These are phyloP conservation scores for Athripsodes cinereus DNA, from an alignment of 2,888 invertebrate genomes.

Conservation along the genomic window DNA sequence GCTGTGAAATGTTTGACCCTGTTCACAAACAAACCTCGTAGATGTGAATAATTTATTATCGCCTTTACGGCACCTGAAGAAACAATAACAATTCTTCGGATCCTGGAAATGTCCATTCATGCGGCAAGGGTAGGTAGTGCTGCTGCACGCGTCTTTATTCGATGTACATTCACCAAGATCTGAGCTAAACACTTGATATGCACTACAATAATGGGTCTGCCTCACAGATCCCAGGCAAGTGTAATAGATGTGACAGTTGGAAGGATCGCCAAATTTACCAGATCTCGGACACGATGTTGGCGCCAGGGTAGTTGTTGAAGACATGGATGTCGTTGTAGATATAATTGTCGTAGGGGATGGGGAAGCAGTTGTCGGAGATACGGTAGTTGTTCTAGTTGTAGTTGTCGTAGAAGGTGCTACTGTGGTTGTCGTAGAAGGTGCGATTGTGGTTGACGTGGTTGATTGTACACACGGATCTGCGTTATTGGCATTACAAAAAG, in stretches of 20 bases:
- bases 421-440: not conserved
- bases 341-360: not conserved
- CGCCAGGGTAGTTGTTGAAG: too few species aligned
- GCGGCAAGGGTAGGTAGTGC: conserved; percentile 3
- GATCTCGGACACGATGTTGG: conserved; percentile 10
- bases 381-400: not conserved
- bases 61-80: conserved; percentile 3
- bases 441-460: not conserved
- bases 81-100: conserved; percentile 12
- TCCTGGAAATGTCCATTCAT: conserved; percentile 10
- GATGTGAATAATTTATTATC: conserved; percentile 1
- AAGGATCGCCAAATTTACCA: conserved; percentile 7
- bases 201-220: conserved; percentile 1
- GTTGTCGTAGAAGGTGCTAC: not conserved
- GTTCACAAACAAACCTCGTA: not conserved
- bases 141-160: conserved; percentile 2
- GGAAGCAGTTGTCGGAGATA: not conserved
- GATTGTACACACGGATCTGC: conserved; percentile 38
- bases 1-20: not conserved
- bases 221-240: conserved; percentile 4
- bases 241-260: conserved; percentile 13
- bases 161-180: not conserved
- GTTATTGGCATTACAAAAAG: conserved; percentile 37
- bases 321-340: not conserved
- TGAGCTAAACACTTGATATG: conserved; percentile 5